Conservation (phyloP, 2,797 vertebrate species). For the Buceros bicornis region DNA sequence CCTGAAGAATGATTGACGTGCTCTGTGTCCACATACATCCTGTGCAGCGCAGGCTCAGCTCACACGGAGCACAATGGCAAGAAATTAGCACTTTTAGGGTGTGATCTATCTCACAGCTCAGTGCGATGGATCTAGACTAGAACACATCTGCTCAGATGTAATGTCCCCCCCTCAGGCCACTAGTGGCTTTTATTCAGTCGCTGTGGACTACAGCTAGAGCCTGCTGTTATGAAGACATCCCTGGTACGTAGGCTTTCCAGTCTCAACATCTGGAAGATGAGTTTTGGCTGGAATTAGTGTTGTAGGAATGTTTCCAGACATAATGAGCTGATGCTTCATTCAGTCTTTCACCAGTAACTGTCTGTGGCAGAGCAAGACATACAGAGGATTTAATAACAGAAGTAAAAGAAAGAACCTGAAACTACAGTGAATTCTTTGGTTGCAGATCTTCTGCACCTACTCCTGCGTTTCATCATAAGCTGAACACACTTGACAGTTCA, state of each 20-base stretch:
- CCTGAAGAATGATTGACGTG: neutral
- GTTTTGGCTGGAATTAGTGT: neutral
- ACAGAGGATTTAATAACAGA: neutral
- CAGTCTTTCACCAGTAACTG: neutral
- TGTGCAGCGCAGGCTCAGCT: neutral
- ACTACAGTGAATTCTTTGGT: neutral
- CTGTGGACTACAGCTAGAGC: neutral
- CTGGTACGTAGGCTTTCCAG: neutral
- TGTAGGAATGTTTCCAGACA: neutral
- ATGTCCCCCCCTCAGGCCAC: neutral
- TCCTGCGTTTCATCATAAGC: neutral
- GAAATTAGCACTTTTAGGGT: neutral
- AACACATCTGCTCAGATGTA: neutral
- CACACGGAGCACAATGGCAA: neutral
- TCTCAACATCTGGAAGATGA: neutral
- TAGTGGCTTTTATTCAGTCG: neutral
- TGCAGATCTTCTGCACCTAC: neutral
- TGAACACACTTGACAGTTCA: neutral
- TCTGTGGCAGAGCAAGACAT: neutral
- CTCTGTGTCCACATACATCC: neutral
- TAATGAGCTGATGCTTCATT: neutral
- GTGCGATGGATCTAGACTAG: neutral
- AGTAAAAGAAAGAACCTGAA: neutral
- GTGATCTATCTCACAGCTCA: neutral
- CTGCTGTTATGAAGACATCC: neutral